These are phyloP conservation scores for Ganaspis sp. DNA, from an alignment of 1,140 invertebrate species.

Conservation along the genomic window DNA sequence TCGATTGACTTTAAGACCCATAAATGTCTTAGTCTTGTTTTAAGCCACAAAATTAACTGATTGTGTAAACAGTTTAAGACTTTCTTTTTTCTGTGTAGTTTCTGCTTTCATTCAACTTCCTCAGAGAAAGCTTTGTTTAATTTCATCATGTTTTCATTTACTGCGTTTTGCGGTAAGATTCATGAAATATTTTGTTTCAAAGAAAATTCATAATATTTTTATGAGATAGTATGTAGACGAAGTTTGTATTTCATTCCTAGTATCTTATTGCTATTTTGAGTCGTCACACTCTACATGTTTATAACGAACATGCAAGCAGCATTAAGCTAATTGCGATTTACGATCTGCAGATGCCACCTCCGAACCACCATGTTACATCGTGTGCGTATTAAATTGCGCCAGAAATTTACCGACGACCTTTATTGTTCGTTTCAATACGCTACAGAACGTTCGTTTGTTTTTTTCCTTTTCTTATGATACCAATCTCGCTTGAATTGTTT, in stretches of 20 bases:
- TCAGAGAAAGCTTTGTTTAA: too few relatives aligned
- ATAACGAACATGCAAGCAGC: constrained; percentile 56
- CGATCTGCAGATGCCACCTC: constrained; percentile 33
- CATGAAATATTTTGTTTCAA: too few relatives aligned
- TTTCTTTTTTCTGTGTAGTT: too few relatives aligned
- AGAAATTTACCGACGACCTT: constrained; percentile 43
- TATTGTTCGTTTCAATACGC: neutral
- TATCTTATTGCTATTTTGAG: constrained; percentile 21
- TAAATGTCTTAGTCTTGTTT: too few relatives aligned
- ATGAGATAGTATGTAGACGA: too few relatives aligned
- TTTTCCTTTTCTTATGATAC: neutral
- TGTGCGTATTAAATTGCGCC: constrained; percentile 46
- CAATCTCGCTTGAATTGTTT: neutral
- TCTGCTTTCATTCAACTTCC: too few relatives aligned
- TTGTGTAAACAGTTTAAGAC: too few relatives aligned
- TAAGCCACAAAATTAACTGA: too few relatives aligned
- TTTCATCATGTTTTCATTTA: too few relatives aligned
- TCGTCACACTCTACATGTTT: constrained; percentile 42
- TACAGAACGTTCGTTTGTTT: neutral
- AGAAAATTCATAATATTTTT: too few relatives aligned
- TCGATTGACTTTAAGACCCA: too few relatives aligned
- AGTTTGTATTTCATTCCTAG: neutral
- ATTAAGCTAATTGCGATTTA: constrained; percentile 67
- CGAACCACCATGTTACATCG: constrained; percentile 37
- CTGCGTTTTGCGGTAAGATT: too few relatives aligned